Percentiles rank a stretch among this genome's conserved stretches.
These are phyloP conservation scores for Lutjanus campechanus DNA, from an alignment of 2,797 vertebrate genomes.

Conservation along the genomic window DNA sequence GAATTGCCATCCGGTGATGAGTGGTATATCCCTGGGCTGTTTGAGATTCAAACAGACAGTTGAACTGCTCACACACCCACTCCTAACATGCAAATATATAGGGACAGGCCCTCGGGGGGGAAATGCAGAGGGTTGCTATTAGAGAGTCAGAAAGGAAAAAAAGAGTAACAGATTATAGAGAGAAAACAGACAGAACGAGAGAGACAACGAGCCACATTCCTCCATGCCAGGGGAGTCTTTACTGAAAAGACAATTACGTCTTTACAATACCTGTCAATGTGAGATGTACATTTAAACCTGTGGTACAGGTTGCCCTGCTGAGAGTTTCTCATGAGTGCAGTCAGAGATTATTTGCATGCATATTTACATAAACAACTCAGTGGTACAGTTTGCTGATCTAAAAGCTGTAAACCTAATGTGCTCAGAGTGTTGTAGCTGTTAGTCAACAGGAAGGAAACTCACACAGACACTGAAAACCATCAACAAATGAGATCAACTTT, in stretches of 20 bases:
- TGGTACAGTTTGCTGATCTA: not conserved
- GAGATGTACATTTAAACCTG: conserved; percentile 49
- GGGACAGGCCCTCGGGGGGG: conserved; percentile 60
- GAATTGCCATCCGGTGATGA: conserved; percentile 59
- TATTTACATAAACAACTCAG: not conserved
- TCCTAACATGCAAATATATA: conserved; percentile 74
- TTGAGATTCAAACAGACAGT: conserved; percentile 76
- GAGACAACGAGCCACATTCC: conserved; percentile 66
- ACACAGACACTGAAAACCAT: not conserved
- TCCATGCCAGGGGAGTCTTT: conserved; percentile 55
- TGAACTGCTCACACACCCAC: conserved; percentile 72
- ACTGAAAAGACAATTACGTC: conserved; percentile 27
- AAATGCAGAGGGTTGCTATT: conserved; percentile 68
- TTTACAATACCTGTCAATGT: conserved; percentile 24
- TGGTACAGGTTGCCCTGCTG: conserved; percentile 44
- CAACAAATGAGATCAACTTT: not conserved
- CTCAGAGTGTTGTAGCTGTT: not conserved
- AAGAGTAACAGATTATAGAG: conserved; percentile 65
- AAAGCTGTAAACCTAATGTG: not conserved
- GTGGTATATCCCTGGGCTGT: conserved; percentile 66
- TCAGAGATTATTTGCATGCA: not conserved
- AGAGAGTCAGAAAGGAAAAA: conserved; percentile 40
- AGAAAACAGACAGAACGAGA: conserved; percentile 48
- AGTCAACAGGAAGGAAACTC: not conserved
- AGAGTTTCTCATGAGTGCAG: not conserved